A percentile compares a stretch with the other conserved stretches of the same genome.
These are phyloP conservation scores for Nymphicus hollandicus DNA, from an alignment of 2,113 vertebrate species.

Conservation along the genomic window DNA sequence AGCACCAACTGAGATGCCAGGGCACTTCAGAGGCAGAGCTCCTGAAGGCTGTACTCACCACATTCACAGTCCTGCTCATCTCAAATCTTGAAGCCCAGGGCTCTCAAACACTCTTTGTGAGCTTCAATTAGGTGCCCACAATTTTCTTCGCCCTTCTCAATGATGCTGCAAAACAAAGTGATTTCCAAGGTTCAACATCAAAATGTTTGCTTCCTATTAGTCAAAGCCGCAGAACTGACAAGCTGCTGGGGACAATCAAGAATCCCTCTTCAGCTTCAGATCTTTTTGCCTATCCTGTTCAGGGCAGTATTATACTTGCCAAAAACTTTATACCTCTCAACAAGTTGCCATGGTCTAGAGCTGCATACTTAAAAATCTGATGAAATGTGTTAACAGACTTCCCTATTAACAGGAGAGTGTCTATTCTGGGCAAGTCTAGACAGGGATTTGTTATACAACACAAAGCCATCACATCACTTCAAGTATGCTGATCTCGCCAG, in stretches of 20 bases:
- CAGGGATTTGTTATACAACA: background rate
- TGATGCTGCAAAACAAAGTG: conserved; percentile 81
- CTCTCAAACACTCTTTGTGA: conserved; percentile 97
- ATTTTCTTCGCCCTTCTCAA: conserved; percentile 94
- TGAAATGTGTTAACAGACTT: background rate
- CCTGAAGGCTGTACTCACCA: conserved; percentile 6
- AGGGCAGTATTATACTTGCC: background rate
- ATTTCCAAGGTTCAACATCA: background rate
- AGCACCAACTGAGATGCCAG: background rate
- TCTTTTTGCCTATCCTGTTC: background rate
- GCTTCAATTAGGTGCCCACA: conserved; percentile 90
- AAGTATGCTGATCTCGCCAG: background rate
- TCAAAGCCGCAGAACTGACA: background rate
- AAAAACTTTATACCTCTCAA: background rate
- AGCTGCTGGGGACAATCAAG: background rate
- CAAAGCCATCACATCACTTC: background rate
- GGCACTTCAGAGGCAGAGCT: background rate
- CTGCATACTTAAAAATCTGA: background rate
- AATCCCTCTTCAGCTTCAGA: background rate
- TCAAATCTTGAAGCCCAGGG: conserved; percentile 94
- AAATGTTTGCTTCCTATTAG: background rate
- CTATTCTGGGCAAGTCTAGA: background rate
- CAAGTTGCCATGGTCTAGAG: background rate
- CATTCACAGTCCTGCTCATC: background rate
- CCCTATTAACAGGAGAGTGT: background rate